Percentiles rank a stretch among this genome's conserved stretches.
These are phyloP conservation scores for Trichogramma evanescens DNA, from an alignment of 2,888 invertebrate genomes.

Conservation along the genomic window DNA sequence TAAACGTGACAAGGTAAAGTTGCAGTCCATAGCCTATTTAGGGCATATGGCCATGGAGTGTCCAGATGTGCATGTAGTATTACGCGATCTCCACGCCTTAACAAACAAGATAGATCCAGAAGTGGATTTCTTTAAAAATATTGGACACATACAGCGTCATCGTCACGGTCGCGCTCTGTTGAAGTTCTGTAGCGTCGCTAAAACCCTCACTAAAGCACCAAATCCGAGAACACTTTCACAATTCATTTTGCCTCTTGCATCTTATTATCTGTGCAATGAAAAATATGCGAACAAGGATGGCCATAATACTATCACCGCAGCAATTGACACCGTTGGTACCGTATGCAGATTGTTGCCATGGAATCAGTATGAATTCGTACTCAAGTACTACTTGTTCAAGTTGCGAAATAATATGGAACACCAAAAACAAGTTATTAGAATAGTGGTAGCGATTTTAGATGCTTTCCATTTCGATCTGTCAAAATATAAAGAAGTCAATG, in stretches of 20 bases:
- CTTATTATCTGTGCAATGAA: conserved; percentile 72
- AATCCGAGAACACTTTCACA: conserved; percentile 69
- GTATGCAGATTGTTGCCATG: conserved; percentile 77
- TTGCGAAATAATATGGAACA: conserved; percentile 65
- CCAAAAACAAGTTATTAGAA: conserved; percentile 76
- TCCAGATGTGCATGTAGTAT: conserved; percentile 61
- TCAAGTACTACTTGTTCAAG: conserved; percentile 73
- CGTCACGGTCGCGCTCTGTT: conserved; percentile 76
- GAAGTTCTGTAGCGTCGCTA: conserved; percentile 64
- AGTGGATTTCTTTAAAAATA: conserved; percentile 91
- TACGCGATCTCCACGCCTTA: conserved; percentile 63
- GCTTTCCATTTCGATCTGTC: conserved; percentile 87
- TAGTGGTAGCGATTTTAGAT: conserved; percentile 74
- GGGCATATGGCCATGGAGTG: conserved; percentile 71
- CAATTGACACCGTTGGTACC: conserved; percentile 72
- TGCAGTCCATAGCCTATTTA: conserved; percentile 73
- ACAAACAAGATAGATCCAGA: conserved; percentile 69
- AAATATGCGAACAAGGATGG: conserved; percentile 66
- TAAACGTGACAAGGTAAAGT: conserved; percentile 64
- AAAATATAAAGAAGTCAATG: conserved; percentile 47
- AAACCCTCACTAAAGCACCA: conserved; percentile 55
- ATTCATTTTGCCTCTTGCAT: conserved; percentile 78
- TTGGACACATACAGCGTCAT: conserved; percentile 80
- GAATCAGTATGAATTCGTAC: conserved; percentile 78
- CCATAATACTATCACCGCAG: conserved; percentile 68